Evolutionary conservation across 2,888 invertebrate species (phyloP).

Genomic region (Cerastis leucographa): DNA sequence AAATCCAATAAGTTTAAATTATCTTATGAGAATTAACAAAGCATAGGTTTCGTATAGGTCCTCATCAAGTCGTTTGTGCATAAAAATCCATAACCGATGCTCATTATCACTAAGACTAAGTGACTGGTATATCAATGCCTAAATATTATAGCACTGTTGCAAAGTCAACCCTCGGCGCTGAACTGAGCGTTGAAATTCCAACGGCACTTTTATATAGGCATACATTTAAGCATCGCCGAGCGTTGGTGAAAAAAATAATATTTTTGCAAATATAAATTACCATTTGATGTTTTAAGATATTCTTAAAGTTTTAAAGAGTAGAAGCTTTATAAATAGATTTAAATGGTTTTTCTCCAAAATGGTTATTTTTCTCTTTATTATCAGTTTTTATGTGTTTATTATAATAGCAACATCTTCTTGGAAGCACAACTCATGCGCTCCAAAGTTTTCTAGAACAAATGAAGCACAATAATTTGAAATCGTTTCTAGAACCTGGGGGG

Average conservation of each 20-base stretch:
- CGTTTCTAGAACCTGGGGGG: background rate
- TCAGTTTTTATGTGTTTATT: background rate
- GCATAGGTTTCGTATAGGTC: no score
- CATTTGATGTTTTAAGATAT: background rate
- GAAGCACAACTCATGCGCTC: background rate
- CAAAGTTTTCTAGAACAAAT: background rate
- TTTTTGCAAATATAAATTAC: background rate
- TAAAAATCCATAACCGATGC: background rate
- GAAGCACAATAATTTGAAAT: background rate
- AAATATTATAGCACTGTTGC: background rate
- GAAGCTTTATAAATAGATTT: background rate
- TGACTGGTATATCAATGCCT: background rate
- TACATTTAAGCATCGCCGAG: background rate
- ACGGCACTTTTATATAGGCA: background rate
- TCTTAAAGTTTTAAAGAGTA: background rate
- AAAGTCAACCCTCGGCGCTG: background rate
- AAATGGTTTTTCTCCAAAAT: background rate
- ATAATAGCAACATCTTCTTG: background rate
- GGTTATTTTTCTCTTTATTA: background rate
- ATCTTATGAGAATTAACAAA: no score
- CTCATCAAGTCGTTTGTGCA: background rate
- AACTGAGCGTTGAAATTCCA: background rate
- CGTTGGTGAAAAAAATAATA: background rate
- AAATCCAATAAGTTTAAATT: background rate
- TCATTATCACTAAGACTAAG: background rate